Evolutionary conservation across 2,888 invertebrate species (phyloP).

Genomic region (Paralinhomoeus sp.): DNA sequence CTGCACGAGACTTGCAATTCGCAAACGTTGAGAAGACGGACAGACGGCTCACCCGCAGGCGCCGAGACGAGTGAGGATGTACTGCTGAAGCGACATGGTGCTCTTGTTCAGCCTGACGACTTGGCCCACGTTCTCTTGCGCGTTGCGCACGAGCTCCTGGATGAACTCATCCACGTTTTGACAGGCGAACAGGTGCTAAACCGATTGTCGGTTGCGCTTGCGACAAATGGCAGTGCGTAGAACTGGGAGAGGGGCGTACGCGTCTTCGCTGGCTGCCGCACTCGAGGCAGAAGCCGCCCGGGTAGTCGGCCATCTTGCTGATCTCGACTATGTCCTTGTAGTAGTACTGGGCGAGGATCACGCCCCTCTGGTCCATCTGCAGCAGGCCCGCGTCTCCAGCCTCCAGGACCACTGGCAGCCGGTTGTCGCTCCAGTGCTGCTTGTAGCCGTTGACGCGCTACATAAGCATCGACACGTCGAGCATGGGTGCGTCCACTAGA

Average conservation of each 20-base stretch:
- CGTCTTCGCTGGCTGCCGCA: conserved; percentile 70
- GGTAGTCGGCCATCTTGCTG: conserved; percentile 51
- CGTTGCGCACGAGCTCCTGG: conserved; percentile 58
- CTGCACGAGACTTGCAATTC: conserved; percentile 19
- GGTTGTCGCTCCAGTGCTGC: conserved; percentile 83
- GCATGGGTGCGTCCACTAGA: too few species aligned
- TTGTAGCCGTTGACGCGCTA: conserved; percentile 71
- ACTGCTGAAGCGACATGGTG: conserved; percentile 60
- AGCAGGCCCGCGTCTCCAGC: conserved; percentile 74
- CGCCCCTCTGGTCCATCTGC: conserved; percentile 49
- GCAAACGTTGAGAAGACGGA: conserved; percentile 3
- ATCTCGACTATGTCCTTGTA: conserved; percentile 65
- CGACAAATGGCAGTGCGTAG: too few species aligned
- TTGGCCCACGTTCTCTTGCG: conserved; percentile 53
- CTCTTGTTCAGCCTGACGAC: conserved; percentile 59
- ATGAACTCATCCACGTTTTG: conserved; percentile 63
- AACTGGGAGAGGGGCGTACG: too few species aligned
- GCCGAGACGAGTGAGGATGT: conserved; percentile 64
- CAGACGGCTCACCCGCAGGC: conserved; percentile 47
- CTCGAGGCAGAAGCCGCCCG: conserved; percentile 75
- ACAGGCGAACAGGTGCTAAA: conserved; percentile 59
- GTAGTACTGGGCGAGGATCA: conserved; percentile 35
- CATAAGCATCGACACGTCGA: too few species aligned
- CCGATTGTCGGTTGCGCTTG: too few species aligned
- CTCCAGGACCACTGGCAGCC: conserved; percentile 63